phyloP scores from a whole-genome alignment of 2,888 invertebrate genomes.

The Elmis aenea region DNA sequence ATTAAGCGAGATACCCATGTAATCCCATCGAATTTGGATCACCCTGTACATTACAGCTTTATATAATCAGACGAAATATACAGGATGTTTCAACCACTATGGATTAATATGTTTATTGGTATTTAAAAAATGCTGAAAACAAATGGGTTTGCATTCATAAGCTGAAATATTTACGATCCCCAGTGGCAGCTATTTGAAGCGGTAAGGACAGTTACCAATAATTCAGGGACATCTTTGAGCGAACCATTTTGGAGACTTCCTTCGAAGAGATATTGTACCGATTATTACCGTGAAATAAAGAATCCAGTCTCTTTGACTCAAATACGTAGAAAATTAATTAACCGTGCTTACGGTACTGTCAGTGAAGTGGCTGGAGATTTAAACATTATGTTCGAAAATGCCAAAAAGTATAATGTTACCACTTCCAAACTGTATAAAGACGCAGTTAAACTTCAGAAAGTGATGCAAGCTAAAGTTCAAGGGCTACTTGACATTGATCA shows the following conservation, averaged over 20 bases:
- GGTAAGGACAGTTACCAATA: constrained; percentile 61
- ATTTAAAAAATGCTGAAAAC: too few relatives aligned
- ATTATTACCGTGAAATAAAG: constrained; percentile 96
- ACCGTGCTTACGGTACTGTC: constrained; percentile 76
- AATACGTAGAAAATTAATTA: constrained; percentile 78
- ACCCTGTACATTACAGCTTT: too few relatives aligned
- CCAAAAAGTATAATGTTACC: constrained; percentile 80
- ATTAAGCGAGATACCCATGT: too few relatives aligned
- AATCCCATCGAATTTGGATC: too few relatives aligned
- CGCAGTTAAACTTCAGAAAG: constrained; percentile 67
- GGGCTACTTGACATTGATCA: constrained; percentile 63
- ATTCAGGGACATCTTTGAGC: constrained; percentile 71
- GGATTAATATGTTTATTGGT: too few relatives aligned
- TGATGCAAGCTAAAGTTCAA: constrained; percentile 65
- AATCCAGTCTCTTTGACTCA: constrained; percentile 92
- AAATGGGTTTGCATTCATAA: too few relatives aligned
- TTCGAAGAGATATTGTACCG: constrained; percentile 85
- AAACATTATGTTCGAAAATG: constrained; percentile 96
- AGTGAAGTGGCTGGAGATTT: constrained; percentile 90
- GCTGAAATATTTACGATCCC: too few relatives aligned
- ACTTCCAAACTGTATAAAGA: constrained; percentile 78
- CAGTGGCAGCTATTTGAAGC: constrained; percentile 89
- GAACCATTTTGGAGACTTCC: constrained; percentile 94
- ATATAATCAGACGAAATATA: too few relatives aligned
- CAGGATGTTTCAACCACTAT: too few relatives aligned